Percentiles rank a stretch among this genome's conserved stretches.
phyloP scores from a whole-genome alignment of 2,797 vertebrate species.

The Mareca strepera region DNA sequence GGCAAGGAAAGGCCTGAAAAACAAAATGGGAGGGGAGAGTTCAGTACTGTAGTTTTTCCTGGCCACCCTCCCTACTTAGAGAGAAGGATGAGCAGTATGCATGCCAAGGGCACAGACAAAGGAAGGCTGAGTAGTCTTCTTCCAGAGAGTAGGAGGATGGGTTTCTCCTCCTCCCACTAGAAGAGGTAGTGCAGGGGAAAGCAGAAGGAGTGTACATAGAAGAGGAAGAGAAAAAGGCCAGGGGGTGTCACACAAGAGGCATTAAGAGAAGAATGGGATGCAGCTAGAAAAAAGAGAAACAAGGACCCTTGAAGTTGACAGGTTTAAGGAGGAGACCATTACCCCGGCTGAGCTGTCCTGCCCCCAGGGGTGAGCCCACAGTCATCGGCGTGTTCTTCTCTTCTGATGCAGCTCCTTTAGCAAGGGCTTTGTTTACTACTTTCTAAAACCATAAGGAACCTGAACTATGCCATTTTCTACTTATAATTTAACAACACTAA shows the following conservation, averaged over 20 bases:
- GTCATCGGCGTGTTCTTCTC: neutral
- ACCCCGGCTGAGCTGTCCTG: neutral
- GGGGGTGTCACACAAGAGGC: neutral
- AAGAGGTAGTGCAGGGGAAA: neutral
- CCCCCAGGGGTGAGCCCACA: accelerated
- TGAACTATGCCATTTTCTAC: conserved; percentile 18
- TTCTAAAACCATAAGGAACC: conserved; percentile 35
- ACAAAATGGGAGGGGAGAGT: neutral
- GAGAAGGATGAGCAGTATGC: neutral
- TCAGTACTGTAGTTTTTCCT: neutral
- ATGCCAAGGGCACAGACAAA: neutral
- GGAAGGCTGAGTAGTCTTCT: neutral
- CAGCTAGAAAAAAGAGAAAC: neutral
- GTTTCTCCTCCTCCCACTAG: neutral
- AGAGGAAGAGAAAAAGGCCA: neutral
- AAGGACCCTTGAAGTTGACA: neutral
- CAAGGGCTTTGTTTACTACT: conserved; percentile 23
- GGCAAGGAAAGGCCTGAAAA: accelerated
- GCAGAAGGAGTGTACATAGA: neutral
- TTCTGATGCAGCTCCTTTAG: neutral
- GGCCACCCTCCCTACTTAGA: neutral
- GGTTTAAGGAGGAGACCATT: neutral
- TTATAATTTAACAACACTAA: conserved; percentile 18
- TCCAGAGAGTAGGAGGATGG: neutral
- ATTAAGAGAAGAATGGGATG: neutral